Base-by-base conservation (phyloP, 2,888 invertebrate genomes). In the Saturnia pavonia region DNA sequence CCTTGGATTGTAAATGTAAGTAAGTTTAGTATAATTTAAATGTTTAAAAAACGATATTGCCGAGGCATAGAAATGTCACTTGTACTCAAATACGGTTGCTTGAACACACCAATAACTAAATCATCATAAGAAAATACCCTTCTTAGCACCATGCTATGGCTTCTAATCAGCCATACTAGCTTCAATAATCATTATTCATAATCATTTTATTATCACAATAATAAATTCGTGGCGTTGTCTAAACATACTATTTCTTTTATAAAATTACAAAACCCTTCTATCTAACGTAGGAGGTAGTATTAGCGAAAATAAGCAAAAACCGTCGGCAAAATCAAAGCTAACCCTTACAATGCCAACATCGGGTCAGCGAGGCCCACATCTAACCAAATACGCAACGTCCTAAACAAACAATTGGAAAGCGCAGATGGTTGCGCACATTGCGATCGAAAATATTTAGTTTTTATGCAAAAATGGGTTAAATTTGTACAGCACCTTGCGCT, bases 381-480 rank as follows among this genome's bases (percentile, higher is more conserved):
- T 79, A 77, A 76, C 78, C 76, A 84, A 85, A 84, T 77, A 86
- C 78, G 82, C 85, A 85, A 80, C 82, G 81, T 89, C 92, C 92
- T 92, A 91, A 88, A 81, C 87, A 91, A 92, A 92, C 91, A 92
- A 91, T 88, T 75, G 77, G 27, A 75, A 75, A 73, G 63, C 81
- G 89, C 92, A 92, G 91, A 89, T 91, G 91, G 82, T 84, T 85
- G 85, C 86, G 82, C 91, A 91, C 88, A 81, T 91, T 91, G 91
- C 90, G 83, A 83, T 78, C 79, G 76, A 83, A 87, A 87, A 86
- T 78, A 77, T 78, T 77, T 74, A 75, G 82, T 86, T 88, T 91
- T 88, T 88, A 86, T 86, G 88, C 90, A 88, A 90, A 91, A 92
- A 91, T 91, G 91, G 91, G 91, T 91, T 91, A 85, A 74, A 57